phyloP scores from a whole-genome alignment of 2,797 vertebrate genomes.

The Carcharodon carcharias region DNA sequence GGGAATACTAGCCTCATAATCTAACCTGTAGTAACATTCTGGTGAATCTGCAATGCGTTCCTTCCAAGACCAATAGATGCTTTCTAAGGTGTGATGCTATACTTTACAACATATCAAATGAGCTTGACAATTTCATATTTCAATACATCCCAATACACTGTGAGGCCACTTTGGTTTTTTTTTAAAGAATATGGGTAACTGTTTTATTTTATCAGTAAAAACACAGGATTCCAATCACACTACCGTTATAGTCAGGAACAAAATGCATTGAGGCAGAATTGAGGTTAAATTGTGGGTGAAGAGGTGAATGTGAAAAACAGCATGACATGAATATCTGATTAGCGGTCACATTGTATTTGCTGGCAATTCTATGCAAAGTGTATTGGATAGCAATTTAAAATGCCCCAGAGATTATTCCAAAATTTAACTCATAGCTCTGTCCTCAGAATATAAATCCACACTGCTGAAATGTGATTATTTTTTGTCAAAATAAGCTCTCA shows the following conservation, averaged over 20 bases:
- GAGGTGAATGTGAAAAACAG: neutral
- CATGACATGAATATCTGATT: neutral
- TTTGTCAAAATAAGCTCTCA: neutral
- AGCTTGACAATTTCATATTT: neutral
- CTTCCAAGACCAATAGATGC: too few relatives aligned
- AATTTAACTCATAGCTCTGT: neutral
- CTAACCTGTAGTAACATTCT: too few relatives aligned
- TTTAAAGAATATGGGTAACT: neutral
- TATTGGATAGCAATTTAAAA: neutral
- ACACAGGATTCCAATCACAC: neutral
- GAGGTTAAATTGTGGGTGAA: neutral
- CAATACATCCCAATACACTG: neutral
- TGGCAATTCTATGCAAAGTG: neutral
- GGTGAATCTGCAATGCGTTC: too few relatives aligned
- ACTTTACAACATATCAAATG: neutral
- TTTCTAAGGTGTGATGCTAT: too few relatives aligned
- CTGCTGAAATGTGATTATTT: neutral
- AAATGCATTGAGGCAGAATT: neutral
- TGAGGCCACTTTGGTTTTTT: neutral
- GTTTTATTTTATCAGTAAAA: neutral
- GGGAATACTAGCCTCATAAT: too few relatives aligned
- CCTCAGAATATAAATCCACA: neutral
- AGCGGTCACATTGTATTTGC: neutral
- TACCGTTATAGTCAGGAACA: neutral
- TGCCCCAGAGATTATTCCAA: neutral